These are phyloP conservation scores for Corvus moneduloides DNA, from an alignment of 2,113 vertebrate species.

Conservation along the genomic window DNA sequence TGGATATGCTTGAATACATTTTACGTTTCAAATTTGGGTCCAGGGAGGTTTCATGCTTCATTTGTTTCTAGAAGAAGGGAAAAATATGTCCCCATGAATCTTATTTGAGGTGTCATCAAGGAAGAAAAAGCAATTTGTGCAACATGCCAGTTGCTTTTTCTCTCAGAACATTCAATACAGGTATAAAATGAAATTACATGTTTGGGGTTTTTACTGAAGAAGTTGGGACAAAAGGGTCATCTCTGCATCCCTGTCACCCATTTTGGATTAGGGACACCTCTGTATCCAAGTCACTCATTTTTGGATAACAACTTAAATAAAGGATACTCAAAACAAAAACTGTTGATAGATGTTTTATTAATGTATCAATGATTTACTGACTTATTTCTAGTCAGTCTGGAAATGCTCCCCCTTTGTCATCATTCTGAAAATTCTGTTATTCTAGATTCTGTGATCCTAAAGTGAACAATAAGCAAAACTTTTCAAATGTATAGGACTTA, in stretches of 20 bases:
- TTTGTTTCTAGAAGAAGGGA: neutral
- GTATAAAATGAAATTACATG: neutral
- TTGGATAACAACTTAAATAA: neutral
- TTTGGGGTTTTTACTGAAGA: neutral
- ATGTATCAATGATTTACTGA: neutral
- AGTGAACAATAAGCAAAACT: neutral
- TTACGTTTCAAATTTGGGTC: neutral
- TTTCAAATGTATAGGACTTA: neutral
- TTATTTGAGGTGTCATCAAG: neutral
- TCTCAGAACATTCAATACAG: neutral
- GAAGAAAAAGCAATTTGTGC: neutral
- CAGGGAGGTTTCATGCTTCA: neutral
- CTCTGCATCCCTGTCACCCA: neutral
- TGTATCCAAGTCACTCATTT: neutral
- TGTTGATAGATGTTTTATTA: neutral
- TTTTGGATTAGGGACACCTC: neutral
- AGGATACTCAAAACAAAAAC: neutral
- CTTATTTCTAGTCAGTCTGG: neutral
- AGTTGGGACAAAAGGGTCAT: rapidly evolving
- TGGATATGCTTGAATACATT: neutral
- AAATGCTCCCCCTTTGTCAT: rapidly evolving
- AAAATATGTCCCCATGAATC: neutral
- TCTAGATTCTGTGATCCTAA: neutral
- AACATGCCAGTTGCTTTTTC: neutral
- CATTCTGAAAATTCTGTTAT: neutral